phyloP scores from a whole-genome alignment of 2,797 vertebrate genomes.

The Sardinella longiceps region DNA sequence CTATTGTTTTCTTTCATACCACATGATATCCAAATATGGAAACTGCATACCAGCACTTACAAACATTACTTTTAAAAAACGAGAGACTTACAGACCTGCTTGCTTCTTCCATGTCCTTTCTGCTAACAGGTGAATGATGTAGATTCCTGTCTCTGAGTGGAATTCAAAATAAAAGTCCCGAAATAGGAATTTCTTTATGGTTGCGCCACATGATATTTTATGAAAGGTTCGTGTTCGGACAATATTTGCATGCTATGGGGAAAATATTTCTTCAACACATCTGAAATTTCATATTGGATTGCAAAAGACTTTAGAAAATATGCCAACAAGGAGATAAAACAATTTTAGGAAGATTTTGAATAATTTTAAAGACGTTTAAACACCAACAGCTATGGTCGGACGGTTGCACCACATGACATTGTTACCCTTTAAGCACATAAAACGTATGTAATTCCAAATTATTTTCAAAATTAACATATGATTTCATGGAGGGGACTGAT shows the following conservation, averaged over 20 bases:
- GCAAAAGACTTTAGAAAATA: background rate
- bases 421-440: too few species aligned
- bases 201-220: constrained; percentile 27
- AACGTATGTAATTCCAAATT: too few species aligned
- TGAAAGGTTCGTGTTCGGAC: constrained; percentile 5
- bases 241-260: background rate
- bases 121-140: constrained; percentile 35
- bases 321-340: background rate
- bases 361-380: background rate
- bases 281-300: background rate
- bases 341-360: background rate
- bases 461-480: too few species aligned
- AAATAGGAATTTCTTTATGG: constrained; percentile 13
- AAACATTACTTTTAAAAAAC: constrained; percentile 25
- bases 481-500: too few species aligned
- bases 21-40: constrained; percentile 39
- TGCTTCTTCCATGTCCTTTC: constrained; percentile 30
- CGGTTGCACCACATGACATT: too few species aligned
- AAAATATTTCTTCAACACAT: background rate
- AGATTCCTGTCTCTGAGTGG: constrained; percentile 33
- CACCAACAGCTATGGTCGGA: too few species aligned
- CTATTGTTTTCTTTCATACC: background rate
- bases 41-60: constrained; percentile 33
- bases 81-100: constrained; percentile 37
- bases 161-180: constrained; percentile 29